These are phyloP conservation scores for Rapana venosa DNA, from an alignment of 2,888 invertebrate genomes.

Conservation along the genomic window DNA sequence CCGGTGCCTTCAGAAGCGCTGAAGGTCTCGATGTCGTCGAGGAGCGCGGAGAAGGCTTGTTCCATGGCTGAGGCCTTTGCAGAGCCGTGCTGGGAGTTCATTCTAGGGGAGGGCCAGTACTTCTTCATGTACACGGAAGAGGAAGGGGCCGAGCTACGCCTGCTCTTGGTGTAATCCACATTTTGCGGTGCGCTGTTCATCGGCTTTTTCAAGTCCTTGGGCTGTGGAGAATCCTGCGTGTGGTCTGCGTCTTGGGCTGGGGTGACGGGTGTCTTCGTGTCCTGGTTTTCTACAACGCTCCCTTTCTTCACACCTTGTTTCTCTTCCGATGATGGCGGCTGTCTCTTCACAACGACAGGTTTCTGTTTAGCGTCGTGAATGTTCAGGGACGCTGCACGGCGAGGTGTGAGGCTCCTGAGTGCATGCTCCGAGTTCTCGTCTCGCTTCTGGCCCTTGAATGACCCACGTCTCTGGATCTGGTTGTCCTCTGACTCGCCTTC, in stretches of 20 bases:
- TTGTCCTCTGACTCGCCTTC: neutral
- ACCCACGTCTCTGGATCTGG: neutral
- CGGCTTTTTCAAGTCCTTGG: neutral
- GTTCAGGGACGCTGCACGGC: conserved; percentile 26
- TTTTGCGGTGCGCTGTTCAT: neutral
- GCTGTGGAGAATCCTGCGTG: neutral
- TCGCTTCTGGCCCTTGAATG: neutral
- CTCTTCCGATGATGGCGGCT: neutral
- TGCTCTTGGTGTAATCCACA: too few relatives aligned
- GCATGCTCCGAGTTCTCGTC: neutral
- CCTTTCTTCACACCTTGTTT: neutral
- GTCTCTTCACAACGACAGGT: neutral
- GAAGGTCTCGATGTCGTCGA: conserved; percentile 51
- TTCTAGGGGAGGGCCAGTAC: neutral
- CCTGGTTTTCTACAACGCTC: neutral
- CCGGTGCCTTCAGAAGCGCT: conserved; percentile 47
- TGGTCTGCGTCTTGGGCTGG: neutral
- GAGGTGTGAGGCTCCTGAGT: neutral
- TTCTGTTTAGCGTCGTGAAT: neutral
- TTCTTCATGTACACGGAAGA: neutral
- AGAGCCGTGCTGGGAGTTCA: neutral
- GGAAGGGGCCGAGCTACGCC: neutral
- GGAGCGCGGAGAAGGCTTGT: conserved; percentile 47
- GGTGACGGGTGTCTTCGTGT: neutral
- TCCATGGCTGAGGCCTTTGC: conserved; percentile 45